These are phyloP conservation scores for Petrocephalus microphthalmus DNA, from an alignment of 2,113 vertebrate species.

Conservation along the genomic window DNA sequence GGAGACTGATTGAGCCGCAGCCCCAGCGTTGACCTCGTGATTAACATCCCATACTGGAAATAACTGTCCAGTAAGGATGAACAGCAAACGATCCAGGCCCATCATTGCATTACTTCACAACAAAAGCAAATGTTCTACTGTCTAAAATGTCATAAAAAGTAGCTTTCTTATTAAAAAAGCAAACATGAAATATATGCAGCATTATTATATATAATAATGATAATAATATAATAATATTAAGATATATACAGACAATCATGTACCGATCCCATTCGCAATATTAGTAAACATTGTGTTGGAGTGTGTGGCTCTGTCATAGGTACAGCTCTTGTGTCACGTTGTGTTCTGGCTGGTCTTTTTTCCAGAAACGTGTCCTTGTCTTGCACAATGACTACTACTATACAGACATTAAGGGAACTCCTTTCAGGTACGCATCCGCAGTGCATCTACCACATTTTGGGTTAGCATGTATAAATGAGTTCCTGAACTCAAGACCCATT, in stretches of 20 bases:
- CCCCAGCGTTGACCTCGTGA: neutral
- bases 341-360: conserved; percentile 1
- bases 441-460: neutral
- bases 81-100: neutral
- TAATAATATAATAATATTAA: no score
- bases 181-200: neutral
- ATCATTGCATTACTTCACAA: neutral
- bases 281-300: neutral
- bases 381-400: conserved; percentile 99
- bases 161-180: neutral
- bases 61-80: neutral
- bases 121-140: neutral
- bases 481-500: neutral
- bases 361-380: conserved; percentile 93
- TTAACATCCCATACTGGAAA: neutral
- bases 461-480: neutral
- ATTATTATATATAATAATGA: no score
- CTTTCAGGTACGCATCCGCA: conserved; percentile 78
- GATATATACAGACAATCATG: neutral
- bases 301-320: no score
- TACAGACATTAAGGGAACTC: conserved; percentile 95
- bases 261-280: neutral
- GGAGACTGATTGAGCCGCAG: neutral
- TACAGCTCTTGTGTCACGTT: neutral
- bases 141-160: neutral